phyloP scores from a whole-genome alignment of 1,140 invertebrate genomes.

The Octopus sinensis region DNA sequence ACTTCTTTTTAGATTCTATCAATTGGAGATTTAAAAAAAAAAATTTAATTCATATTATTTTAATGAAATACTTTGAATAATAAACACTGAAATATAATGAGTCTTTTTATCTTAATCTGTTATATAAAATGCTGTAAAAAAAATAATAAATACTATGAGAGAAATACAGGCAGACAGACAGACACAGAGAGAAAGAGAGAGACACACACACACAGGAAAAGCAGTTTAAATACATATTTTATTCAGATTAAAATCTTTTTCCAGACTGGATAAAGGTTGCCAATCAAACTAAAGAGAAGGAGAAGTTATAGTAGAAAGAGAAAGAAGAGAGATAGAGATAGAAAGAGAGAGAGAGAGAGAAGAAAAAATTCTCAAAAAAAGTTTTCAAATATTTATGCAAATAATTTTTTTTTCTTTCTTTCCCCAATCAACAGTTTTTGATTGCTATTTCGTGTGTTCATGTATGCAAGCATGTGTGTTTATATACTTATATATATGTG shows the following conservation, averaged over 20 bases:
- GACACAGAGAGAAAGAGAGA: neutral
- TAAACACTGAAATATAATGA: too few species aligned
- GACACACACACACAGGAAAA: neutral
- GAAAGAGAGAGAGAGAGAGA: neutral
- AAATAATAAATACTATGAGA: neutral
- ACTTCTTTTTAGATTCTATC: too few species aligned
- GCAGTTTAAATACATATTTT: conserved; percentile 16
- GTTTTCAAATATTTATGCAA: neutral
- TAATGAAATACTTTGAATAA: too few species aligned
- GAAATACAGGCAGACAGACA: neutral
- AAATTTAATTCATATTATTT: too few species aligned
- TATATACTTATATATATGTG: too few species aligned
- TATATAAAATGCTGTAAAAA: neutral
- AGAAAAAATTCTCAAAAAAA: neutral
- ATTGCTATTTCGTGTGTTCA: neutral
- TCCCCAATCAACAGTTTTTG: conserved; percentile 7
- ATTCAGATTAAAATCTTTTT: conserved; percentile 14
- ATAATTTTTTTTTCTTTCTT: neutral
- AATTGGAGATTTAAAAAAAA: too few species aligned
- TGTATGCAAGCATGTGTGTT: too few species aligned
- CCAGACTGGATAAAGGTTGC: conserved; percentile 1
- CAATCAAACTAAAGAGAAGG: neutral
- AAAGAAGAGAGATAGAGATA: neutral
- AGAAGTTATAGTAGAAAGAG: neutral
- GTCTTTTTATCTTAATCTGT: too few species aligned